phyloP scores from a whole-genome alignment of 2,888 invertebrate genomes.

The Leucania comma region DNA sequence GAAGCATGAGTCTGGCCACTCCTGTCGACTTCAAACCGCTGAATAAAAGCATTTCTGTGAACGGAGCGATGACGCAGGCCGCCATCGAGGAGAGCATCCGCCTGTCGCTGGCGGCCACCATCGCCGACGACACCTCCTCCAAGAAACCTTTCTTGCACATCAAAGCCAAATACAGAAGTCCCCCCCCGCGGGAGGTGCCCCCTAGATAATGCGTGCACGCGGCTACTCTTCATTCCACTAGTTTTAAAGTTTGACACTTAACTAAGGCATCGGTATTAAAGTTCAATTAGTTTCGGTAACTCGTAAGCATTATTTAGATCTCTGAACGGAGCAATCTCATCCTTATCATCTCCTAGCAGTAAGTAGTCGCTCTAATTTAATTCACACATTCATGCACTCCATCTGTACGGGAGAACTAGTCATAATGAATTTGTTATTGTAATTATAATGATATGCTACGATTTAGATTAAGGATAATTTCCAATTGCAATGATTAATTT shows the following conservation, averaged over 20 bases:
- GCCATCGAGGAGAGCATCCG: constrained; percentile 88
- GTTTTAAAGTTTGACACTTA: constrained; percentile 74
- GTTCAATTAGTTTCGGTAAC: constrained; percentile 67
- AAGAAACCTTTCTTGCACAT: constrained; percentile 92
- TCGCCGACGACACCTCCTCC: constrained; percentile 79
- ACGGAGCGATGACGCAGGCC: constrained; percentile 84
- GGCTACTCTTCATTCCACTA: constrained; percentile 78
- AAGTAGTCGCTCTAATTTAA: constrained; percentile 72
- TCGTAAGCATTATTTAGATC: constrained; percentile 81
- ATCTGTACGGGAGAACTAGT: constrained; percentile 80
- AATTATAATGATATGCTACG: constrained; percentile 59
- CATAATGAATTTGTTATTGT: constrained; percentile 73
- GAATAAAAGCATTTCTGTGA: constrained; percentile 76
- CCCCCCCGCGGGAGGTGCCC: constrained; percentile 91
- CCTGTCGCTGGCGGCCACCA: constrained; percentile 82
- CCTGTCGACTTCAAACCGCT: constrained; percentile 76
- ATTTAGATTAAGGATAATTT: constrained; percentile 66
- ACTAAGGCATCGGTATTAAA: constrained; percentile 60
- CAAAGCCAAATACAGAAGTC: constrained; percentile 93
- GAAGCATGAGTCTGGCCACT: constrained; percentile 85
- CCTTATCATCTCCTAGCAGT: constrained; percentile 71
- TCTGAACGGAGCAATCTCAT: constrained; percentile 81
- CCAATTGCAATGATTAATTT: constrained; percentile 72
- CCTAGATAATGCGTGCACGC: constrained; percentile 84
- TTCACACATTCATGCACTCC: constrained; percentile 73